Evolutionary conservation across 2,888 invertebrate genomes (phyloP).

Genomic region (Polylopha cassiicola): DNA sequence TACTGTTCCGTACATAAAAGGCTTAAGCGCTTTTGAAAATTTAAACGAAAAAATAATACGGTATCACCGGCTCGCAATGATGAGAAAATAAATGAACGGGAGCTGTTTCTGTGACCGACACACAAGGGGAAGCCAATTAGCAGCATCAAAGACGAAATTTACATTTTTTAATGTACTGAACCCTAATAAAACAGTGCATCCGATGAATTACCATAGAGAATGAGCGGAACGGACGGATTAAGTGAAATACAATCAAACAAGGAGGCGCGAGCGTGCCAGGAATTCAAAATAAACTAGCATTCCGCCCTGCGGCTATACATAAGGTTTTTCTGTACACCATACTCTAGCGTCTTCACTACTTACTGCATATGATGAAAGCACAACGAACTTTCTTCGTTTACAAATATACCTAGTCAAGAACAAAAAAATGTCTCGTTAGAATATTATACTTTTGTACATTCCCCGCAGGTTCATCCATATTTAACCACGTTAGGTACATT

Average conservation of each 20-base stretch:
- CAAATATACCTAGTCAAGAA: too few species aligned
- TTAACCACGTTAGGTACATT: too few species aligned
- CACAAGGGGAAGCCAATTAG: too few species aligned
- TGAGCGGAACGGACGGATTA: constrained; percentile 70
- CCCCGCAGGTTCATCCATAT: too few species aligned
- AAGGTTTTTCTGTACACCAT: constrained; percentile 19
- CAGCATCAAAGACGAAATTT: background rate
- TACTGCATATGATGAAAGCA: too few species aligned
- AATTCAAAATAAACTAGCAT: constrained; percentile 47
- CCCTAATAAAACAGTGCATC: constrained; percentile 68
- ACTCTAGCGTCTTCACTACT: constrained; percentile 11
- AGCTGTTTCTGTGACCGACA: too few species aligned
- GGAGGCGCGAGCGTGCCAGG: constrained; percentile 51
- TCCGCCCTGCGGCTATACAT: constrained; percentile 20
- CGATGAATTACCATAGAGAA: constrained; percentile 71
- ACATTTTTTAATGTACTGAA: constrained; percentile 28
- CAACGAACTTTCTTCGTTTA: too few species aligned
- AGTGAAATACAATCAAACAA: constrained; percentile 71
- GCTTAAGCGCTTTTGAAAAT: background rate
- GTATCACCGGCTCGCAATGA: too few species aligned
- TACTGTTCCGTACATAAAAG: constrained; percentile 13
- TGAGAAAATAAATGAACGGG: too few species aligned
- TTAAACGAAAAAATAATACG: too few species aligned
- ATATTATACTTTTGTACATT: too few species aligned
- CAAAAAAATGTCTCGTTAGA: too few species aligned